phyloP scores from a whole-genome alignment of 2,888 invertebrate genomes.

The Xanthorhoe designata region DNA sequence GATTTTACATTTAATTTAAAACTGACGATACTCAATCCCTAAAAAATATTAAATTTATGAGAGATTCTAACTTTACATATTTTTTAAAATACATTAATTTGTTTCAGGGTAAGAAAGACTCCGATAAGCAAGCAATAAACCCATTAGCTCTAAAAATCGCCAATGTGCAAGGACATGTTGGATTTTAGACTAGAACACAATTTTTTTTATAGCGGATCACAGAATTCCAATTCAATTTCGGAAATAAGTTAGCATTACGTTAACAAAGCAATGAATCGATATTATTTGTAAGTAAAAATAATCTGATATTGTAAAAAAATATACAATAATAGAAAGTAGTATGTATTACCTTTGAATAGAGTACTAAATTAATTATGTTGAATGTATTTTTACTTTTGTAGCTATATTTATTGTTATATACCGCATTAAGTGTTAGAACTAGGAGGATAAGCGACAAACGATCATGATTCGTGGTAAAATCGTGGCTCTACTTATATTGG shows the following conservation, averaged over 20 bases:
- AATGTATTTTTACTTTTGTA: no score
- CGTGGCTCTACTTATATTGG: not conserved
- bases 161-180: slow-evolving; percentile 62
- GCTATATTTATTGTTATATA: no score
- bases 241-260: not conserved
- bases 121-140: slow-evolving; percentile 51
- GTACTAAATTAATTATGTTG: not conserved
- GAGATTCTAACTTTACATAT: not conserved
- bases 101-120: slow-evolving; percentile 56
- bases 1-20: no score
- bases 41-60: not conserved
- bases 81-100: slow-evolving; percentile 33
- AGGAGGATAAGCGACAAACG: no score
- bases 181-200: slow-evolving; percentile 50
- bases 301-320: not conserved
- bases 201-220: not conserved
- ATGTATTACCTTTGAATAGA: not conserved
- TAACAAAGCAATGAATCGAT: not conserved
- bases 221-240: not conserved
- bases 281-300: not conserved
- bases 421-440: no score
- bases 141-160: slow-evolving; percentile 64
- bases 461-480: no score
- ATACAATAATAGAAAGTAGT: not conserved
- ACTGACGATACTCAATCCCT: not conserved